These are phyloP conservation scores for Pangasianodon gigas DNA, from an alignment of 2,113 vertebrate genomes.

Conservation along the genomic window DNA sequence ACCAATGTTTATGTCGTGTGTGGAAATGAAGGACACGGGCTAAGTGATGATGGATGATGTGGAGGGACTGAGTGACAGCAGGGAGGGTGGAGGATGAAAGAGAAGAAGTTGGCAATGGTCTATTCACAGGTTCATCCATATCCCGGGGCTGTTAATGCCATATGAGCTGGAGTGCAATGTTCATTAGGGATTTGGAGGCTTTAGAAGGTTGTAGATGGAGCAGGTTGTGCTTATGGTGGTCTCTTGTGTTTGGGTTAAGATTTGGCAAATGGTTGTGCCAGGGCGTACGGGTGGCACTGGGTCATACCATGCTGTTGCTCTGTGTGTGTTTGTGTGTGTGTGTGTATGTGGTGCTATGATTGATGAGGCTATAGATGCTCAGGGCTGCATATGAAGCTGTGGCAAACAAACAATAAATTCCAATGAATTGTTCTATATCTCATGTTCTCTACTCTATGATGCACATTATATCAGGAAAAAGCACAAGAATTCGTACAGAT, in stretches of 20 bases:
- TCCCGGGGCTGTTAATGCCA: conserved; percentile 22
- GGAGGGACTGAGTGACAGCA: conserved; percentile 11
- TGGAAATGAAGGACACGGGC: conserved; percentile 33
- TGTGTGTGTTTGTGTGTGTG: neutral
- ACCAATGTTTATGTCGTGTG: conserved; percentile 51
- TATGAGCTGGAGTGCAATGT: conserved; percentile 26
- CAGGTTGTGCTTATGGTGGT: conserved; percentile 27
- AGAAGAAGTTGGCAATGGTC: neutral
- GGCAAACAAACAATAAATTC: conserved; percentile 14
- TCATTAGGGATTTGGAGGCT: neutral
- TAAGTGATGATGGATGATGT: conserved; percentile 43
- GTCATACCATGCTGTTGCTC: conserved; percentile 19
- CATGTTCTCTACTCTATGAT: neutral
- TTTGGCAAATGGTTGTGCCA: conserved; percentile 27
- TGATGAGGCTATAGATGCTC: conserved; percentile 38
- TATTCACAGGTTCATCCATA: conserved; percentile 2
- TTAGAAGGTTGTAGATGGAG: conserved; percentile 18
- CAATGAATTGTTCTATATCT: conserved; percentile 9
- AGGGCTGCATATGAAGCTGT: neutral
- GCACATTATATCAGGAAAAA: neutral
- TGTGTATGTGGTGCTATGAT: conserved; percentile 12
- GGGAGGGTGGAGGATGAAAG: conserved; percentile 2
- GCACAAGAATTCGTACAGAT: neutral
- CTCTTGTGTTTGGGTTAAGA: conserved; percentile 19
- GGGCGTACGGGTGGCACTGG: conserved; percentile 23